phyloP scores from a whole-genome alignment of 2,113 vertebrate genomes.

The Sus scrofa region DNA sequence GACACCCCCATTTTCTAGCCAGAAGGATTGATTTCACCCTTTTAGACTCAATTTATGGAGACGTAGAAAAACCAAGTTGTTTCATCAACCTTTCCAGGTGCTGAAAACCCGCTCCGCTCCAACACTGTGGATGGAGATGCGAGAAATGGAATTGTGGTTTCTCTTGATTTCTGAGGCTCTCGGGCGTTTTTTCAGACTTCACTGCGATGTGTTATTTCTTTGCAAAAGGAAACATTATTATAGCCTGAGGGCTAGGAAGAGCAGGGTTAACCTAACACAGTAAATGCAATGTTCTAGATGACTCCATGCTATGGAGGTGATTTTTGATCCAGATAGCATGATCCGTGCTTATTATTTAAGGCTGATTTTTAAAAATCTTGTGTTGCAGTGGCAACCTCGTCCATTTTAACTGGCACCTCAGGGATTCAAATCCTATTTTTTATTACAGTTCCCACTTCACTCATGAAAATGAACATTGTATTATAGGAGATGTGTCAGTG shows the following conservation, averaged over 20 bases:
- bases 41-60: background rate
- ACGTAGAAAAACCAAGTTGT: background rate
- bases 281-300: slow-evolving; percentile 32
- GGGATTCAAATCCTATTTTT: slow-evolving; percentile 81
- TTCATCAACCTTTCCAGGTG: slow-evolving; percentile 15
- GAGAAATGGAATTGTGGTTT: slow-evolving; percentile 28
- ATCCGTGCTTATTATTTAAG: slow-evolving; percentile 76
- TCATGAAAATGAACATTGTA: slow-evolving; percentile 70
- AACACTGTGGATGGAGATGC: background rate
- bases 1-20: background rate
- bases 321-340: slow-evolving; percentile 53
- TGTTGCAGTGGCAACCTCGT: slow-evolving; percentile 64
- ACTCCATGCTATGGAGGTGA: background rate
- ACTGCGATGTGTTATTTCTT: slow-evolving; percentile 50
- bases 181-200: slow-evolving; percentile 54
- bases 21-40: background rate
- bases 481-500: slow-evolving; percentile 61
- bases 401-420: slow-evolving; percentile 81
- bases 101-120: slow-evolving; percentile 48
- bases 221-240: slow-evolving; percentile 59
- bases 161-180: slow-evolving; percentile 59
- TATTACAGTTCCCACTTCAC: slow-evolving; percentile 64
- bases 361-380: slow-evolving; percentile 40
- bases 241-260: slow-evolving; percentile 10
- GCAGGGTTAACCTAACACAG: slow-evolving; percentile 45